A percentile compares a stretch with the other conserved stretches of the same genome.
phyloP scores from a whole-genome alignment of 2,113 vertebrate species.

The Salvelinus namaycush region DNA sequence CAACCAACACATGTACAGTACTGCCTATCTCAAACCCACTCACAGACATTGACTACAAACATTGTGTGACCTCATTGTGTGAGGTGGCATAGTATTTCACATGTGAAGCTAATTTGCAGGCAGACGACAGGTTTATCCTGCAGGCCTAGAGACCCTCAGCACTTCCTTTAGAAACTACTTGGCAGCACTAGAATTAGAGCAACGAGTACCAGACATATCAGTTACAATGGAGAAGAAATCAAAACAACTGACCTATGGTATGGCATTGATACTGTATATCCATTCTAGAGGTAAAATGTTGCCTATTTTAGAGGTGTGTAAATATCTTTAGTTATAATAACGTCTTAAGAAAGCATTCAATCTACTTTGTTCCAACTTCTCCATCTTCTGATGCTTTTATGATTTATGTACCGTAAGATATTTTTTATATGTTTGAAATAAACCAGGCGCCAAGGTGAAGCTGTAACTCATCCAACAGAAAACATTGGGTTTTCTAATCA shows the following conservation, averaged over 20 bases:
- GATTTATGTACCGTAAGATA: slow-evolving; percentile 65
- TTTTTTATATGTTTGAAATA: slow-evolving; percentile 64
- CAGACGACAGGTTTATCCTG: neutral
- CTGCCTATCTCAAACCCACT: neutral
- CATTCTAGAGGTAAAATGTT: slow-evolving; percentile 4
- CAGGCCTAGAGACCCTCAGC: neutral
- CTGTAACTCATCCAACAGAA: slow-evolving; percentile 46
- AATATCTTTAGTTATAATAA: slow-evolving; percentile 34
- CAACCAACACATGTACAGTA: neutral
- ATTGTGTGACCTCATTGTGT: neutral
- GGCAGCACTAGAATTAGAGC: neutral
- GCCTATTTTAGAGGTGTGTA: slow-evolving; percentile 15
- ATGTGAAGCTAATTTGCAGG: neutral
- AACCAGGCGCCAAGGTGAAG: slow-evolving; percentile 60
- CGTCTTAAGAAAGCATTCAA: slow-evolving; percentile 27
- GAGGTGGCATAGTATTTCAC: neutral
- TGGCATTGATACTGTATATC: neutral
- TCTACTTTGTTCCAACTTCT: slow-evolving; percentile 23
- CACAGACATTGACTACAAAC: neutral
- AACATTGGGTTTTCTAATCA: slow-evolving; percentile 49
- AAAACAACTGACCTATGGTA: neutral
- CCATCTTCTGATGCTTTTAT: slow-evolving; percentile 40
- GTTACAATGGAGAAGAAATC: neutral
- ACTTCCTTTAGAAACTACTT: neutral
- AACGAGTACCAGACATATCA: neutral